Evolutionary conservation across 2,113 vertebrate species (phyloP).

Genomic region (Aspidoscelis tigris): DNA sequence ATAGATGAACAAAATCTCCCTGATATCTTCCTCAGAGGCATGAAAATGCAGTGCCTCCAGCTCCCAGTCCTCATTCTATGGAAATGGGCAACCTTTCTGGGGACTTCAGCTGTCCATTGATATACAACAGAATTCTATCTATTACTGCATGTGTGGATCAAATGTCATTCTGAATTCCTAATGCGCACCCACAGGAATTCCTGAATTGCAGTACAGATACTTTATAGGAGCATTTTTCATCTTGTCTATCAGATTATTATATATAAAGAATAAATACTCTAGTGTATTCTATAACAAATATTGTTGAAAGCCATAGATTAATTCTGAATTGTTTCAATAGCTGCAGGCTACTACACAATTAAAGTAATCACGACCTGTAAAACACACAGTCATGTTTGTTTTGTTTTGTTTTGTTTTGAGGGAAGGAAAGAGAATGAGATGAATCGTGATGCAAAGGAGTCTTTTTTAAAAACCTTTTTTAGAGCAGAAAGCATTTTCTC

Average conservation of each 20-base stretch:
- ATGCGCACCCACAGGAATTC: neutral
- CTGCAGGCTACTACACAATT: slow-evolving; percentile 62
- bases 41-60: no score
- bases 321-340: slow-evolving; percentile 71
- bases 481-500: slow-evolving; percentile 55
- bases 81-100: neutral
- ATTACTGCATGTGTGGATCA: neutral
- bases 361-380: slow-evolving; percentile 67
- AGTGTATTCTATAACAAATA: slow-evolving; percentile 62
- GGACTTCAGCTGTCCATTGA: neutral
- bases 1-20: no score
- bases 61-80: neutral
- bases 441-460: slow-evolving; percentile 61
- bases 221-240: slow-evolving; percentile 69
- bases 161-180: neutral
- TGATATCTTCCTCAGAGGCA: no score
- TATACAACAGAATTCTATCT: neutral
- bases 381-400: slow-evolving; percentile 61
- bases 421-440: slow-evolving; percentile 30
- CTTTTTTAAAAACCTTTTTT: slow-evolving; percentile 49
- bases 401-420: neutral
- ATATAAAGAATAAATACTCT: slow-evolving; percentile 51
- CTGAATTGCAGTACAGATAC: slow-evolving; percentile 37
- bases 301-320: slow-evolving; percentile 52
- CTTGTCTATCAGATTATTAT: slow-evolving; percentile 65